Evolutionary conservation across 1,140 invertebrate species (phyloP).

Genomic region (Tribolium castaneum): DNA sequence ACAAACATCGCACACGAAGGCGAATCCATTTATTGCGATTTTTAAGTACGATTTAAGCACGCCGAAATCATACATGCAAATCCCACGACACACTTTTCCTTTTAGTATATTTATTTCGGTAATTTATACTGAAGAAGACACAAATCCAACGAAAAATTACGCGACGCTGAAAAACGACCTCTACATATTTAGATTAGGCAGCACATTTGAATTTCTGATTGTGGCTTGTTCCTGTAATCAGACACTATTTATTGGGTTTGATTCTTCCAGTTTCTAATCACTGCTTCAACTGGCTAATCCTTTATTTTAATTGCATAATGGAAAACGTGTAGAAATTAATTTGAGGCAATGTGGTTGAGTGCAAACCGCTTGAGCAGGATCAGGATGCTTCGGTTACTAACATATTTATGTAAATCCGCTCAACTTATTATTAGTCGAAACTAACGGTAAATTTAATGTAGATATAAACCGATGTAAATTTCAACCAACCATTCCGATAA

Average conservation of each 20-base stretch:
- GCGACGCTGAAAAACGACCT: not conserved
- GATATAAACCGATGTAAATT: slow-evolving; percentile 17
- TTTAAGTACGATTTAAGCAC: slow-evolving; percentile 41
- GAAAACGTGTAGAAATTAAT: not conserved
- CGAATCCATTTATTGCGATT: slow-evolving; percentile 30
- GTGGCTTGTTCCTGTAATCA: not conserved
- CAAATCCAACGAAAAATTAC: slow-evolving; percentile 42
- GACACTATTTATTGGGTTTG: not conserved
- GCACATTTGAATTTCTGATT: slow-evolving; percentile 22
- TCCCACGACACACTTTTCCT: slow-evolving; percentile 40
- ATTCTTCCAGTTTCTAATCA: too few relatives aligned
- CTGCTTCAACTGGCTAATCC: too few relatives aligned
- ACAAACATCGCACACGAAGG: slow-evolving; percentile 12
- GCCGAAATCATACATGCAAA: slow-evolving; percentile 39
- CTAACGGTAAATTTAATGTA: slow-evolving; percentile 14
- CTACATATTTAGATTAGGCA: not conserved
- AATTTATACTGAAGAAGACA: slow-evolving; percentile 37
- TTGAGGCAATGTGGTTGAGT: not conserved
- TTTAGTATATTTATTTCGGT: slow-evolving; percentile 42
- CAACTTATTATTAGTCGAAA: slow-evolving; percentile 5
- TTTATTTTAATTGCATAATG: not conserved
- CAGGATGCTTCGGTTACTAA: not conserved
- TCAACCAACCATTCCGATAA: slow-evolving; percentile 12
- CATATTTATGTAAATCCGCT: slow-evolving; percentile 14
- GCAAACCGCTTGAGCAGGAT: not conserved